These are phyloP conservation scores for Zygaena filipendulae DNA, from an alignment of 2,888 invertebrate genomes.

Conservation along the genomic window DNA sequence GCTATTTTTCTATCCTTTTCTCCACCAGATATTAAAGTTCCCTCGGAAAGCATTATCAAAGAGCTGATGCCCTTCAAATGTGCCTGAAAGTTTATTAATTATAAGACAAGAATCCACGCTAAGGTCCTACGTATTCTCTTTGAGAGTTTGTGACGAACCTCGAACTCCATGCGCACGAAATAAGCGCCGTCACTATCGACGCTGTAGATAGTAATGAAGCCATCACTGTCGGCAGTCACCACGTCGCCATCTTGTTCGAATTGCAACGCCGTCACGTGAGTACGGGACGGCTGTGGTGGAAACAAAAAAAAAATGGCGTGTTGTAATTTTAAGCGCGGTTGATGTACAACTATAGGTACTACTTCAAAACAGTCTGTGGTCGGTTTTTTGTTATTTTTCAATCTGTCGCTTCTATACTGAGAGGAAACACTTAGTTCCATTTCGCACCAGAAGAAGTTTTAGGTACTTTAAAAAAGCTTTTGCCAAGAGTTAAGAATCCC, in stretches of 20 bases:
- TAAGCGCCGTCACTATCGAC: constrained; percentile 91
- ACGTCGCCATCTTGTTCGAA: constrained; percentile 94
- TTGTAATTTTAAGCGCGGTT: neutral
- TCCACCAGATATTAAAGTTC: constrained; percentile 89
- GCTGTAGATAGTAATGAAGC: constrained; percentile 90
- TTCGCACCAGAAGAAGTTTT: too few relatives aligned
- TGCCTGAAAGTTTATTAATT: constrained; percentile 66
- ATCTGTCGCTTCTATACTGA: too few relatives aligned
- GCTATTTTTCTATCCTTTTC: constrained; percentile 91
- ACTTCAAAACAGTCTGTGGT: too few relatives aligned
- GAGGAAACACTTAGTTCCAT: too few relatives aligned
- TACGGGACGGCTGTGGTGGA: constrained; percentile 82
- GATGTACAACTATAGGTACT: too few relatives aligned
- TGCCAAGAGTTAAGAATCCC: too few relatives aligned
- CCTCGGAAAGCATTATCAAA: constrained; percentile 89
- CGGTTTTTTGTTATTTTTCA: too few relatives aligned
- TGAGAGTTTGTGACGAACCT: too few relatives aligned
- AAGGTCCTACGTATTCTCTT: too few relatives aligned
- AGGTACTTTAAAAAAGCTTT: too few relatives aligned
- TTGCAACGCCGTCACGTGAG: constrained; percentile 86
- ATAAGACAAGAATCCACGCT: too few relatives aligned
- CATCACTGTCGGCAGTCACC: constrained; percentile 91
- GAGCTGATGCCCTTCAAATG: constrained; percentile 90
- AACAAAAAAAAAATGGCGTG: too few relatives aligned
- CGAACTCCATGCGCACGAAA: constrained; percentile 89